Percentiles rank a stretch among this genome's conserved stretches.
Conservation (phyloP, 2,113 vertebrate species). For the Melanerpes formicivorus region DNA sequence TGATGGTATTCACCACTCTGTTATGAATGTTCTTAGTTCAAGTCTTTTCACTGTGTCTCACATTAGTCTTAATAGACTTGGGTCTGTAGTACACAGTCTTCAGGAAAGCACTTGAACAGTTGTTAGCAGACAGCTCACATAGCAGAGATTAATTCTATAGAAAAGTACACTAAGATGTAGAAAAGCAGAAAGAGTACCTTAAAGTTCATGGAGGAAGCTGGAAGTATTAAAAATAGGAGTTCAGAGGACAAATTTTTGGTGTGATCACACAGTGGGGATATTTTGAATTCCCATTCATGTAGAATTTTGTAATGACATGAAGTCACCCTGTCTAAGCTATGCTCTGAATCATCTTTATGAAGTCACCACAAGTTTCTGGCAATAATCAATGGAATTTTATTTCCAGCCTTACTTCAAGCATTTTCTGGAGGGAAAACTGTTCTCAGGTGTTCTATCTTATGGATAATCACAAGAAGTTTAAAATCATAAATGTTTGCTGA, state of each 20-base stretch:
- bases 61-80: neutral
- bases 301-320: neutral
- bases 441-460: neutral
- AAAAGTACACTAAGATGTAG: neutral
- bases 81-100: neutral
- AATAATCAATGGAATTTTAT: conserved; percentile 17
- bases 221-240: neutral
- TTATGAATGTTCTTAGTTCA: neutral
- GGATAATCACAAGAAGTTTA: neutral
- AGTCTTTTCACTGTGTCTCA: neutral
- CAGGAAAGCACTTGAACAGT: neutral
- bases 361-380: conserved; percentile 1
- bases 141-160: neutral
- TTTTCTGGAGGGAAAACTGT: neutral
- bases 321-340: neutral
- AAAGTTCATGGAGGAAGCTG: neutral
- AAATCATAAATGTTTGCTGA: neutral
- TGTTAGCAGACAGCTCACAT: neutral
- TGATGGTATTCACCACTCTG: neutral
- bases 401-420: conserved; percentile 1
- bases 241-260: neutral
- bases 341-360: conserved; percentile 52
- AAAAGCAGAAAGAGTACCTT: neutral
- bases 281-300: conserved; percentile 6
- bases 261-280: neutral